These are phyloP conservation scores for Drosophila algonquin DNA, from an alignment of 2,888 invertebrate genomes.

Conservation along the genomic window DNA sequence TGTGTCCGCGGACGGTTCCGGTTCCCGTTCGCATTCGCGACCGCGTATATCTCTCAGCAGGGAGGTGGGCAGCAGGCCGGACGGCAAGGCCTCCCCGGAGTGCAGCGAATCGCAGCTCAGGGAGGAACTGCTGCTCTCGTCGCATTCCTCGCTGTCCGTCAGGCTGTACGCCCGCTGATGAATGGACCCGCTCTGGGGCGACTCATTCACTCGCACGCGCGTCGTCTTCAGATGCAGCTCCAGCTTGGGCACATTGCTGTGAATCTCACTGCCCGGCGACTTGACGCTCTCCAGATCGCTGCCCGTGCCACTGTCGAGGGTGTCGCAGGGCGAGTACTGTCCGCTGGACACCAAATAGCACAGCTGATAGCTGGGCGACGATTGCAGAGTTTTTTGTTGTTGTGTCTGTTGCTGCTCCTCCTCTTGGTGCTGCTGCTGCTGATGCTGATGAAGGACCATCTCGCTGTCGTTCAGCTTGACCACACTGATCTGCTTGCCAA, in stretches of 20 bases:
- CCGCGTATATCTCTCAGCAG: constrained; percentile 89
- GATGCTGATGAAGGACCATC: constrained; percentile 49
- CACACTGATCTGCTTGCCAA: constrained; percentile 67
- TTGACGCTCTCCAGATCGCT: constrained; percentile 88
- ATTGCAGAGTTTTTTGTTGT: not conserved
- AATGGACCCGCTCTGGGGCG: not conserved
- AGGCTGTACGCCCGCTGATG: constrained; percentile 85
- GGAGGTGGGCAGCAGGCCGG: constrained; percentile 85
- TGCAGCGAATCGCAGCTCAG: constrained; percentile 93
- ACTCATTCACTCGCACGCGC: constrained; percentile 71
- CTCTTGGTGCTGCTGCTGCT: constrained; percentile 20
- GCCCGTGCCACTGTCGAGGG: constrained; percentile 93
- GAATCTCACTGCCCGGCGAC: constrained; percentile 73
- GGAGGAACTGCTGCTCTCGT: constrained; percentile 87
- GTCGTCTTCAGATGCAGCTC: constrained; percentile 83
- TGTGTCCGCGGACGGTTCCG: not conserved
- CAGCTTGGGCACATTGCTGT: constrained; percentile 77
- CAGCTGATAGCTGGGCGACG: constrained; percentile 65
- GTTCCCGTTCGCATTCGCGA: constrained; percentile 84
- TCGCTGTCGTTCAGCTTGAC: constrained; percentile 68
- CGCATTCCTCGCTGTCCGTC: constrained; percentile 87
- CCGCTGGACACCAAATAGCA: constrained; percentile 89
- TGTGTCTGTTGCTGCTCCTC: constrained; percentile 14
- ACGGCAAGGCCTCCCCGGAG: constrained; percentile 86
- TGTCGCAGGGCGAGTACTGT: constrained; percentile 92